These are phyloP conservation scores for Drosophila quinaria DNA, from an alignment of 2,888 invertebrate species.

Conservation along the genomic window DNA sequence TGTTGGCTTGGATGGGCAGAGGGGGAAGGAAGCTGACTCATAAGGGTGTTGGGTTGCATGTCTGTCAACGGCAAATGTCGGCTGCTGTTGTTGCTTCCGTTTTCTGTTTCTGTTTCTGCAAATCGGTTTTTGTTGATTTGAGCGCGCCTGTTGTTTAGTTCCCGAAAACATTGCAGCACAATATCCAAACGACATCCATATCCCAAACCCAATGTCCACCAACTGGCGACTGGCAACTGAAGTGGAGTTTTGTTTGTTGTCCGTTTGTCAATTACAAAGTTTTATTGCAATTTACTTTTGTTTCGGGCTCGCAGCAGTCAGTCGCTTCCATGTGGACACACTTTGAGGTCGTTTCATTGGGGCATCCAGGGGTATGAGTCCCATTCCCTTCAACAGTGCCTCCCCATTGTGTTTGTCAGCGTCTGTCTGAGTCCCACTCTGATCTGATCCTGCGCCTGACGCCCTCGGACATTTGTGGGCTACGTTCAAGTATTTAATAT, in stretches of 20 bases:
- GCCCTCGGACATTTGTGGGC: conserved; percentile 31
- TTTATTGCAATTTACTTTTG: conserved; percentile 83
- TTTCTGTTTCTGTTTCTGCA: conserved; percentile 64
- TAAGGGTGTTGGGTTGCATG: conserved; percentile 33
- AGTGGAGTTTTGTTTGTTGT: conserved; percentile 78
- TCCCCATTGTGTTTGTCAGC: not conserved
- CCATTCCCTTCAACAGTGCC: conserved; percentile 1
- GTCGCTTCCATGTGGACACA: conserved; percentile 45
- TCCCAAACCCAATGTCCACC: conserved; percentile 47
- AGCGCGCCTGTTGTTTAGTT: conserved; percentile 75
- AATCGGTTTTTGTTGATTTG: conserved; percentile 83
- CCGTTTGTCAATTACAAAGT: conserved; percentile 83
- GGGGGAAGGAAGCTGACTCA: not conserved
- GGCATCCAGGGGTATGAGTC: not conserved
- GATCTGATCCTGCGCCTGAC: conserved; percentile 27
- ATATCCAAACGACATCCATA: conserved; percentile 47
- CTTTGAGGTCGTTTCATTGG: conserved; percentile 68
- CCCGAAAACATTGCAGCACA: conserved; percentile 52
- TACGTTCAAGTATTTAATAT: conserved; percentile 77
- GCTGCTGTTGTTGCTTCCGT: conserved; percentile 41
- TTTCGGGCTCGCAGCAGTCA: conserved; percentile 70
- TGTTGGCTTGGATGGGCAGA: not conserved
- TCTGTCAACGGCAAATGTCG: conserved; percentile 67
- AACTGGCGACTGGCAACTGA: conserved; percentile 48
- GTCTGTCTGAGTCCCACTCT: conserved; percentile 20